These are phyloP conservation scores for Cinara cedri DNA, from an alignment of 2,888 invertebrate genomes.

Conservation along the genomic window DNA sequence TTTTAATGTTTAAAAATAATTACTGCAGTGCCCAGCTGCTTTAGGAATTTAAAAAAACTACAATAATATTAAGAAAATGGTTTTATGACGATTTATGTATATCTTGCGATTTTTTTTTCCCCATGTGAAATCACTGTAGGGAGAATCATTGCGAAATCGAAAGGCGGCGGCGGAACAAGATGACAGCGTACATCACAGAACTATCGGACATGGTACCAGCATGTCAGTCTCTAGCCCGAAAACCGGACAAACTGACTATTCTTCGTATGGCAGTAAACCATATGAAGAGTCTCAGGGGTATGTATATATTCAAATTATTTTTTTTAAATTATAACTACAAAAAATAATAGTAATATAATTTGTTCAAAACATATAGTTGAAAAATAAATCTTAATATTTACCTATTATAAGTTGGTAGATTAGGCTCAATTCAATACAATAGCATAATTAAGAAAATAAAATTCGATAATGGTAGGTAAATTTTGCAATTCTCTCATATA, in stretches of 20 bases:
- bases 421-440: too few relatives aligned
- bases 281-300: slow-evolving; percentile 96
- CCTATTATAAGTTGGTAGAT: too few relatives aligned
- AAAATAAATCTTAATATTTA: slow-evolving; percentile 12
- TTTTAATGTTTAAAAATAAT: too few relatives aligned
- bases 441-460: too few relatives aligned
- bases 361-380: neutral
- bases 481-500: too few relatives aligned
- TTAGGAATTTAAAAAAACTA: neutral
- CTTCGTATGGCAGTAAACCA: slow-evolving; percentile 99
- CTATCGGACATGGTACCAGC: slow-evolving; percentile 99
- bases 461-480: too few relatives aligned
- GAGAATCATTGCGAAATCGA: slow-evolving; percentile 99
- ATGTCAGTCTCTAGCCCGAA: slow-evolving; percentile 95
- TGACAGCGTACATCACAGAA: slow-evolving; percentile 99
- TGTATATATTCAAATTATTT: slow-evolving; percentile 60
- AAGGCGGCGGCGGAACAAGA: slow-evolving; percentile 96
- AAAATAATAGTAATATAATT: neutral
- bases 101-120: slow-evolving; percentile 61
- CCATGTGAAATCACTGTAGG: slow-evolving; percentile 69
- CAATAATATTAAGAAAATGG: neutral
- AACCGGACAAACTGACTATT: slow-evolving; percentile 98
- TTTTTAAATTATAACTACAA: too few relatives aligned
- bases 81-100: slow-evolving; percentile 58
- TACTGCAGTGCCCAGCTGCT: too few relatives aligned